These are phyloP conservation scores for Nineta flava DNA, from an alignment of 2,888 invertebrate species.

Conservation along the genomic window DNA sequence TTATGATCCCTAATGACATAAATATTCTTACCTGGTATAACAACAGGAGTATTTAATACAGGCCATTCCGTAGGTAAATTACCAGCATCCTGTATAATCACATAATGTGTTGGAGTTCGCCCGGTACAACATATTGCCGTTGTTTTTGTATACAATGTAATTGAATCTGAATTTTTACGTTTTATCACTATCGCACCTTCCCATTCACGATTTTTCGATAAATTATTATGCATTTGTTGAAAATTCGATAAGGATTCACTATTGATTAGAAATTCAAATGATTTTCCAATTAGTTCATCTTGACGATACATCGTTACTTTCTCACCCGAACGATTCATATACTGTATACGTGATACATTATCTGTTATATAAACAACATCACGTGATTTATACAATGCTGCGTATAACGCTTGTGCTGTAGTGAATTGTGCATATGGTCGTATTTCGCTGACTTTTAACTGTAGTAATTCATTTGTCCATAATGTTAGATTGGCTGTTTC, in stretches of 20 bases:
- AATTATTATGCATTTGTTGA: conserved; percentile 32
- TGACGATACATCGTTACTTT: conserved; percentile 58
- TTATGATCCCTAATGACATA: too few relatives aligned
- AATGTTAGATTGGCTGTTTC: conserved; percentile 45
- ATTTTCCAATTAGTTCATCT: conserved; percentile 44
- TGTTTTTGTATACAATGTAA: conserved; percentile 39
- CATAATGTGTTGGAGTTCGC: conserved; percentile 39
- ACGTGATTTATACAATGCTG: conserved; percentile 71
- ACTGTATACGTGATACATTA: conserved; percentile 70
- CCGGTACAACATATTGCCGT: conserved; percentile 55
- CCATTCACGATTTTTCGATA: conserved; percentile 54
- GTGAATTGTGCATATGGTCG: conserved; percentile 60
- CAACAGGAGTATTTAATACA: neutral
- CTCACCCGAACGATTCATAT: conserved; percentile 76
- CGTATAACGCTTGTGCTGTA: conserved; percentile 64
- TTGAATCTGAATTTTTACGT: conserved; percentile 61
- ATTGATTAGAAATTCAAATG: conserved; percentile 31
- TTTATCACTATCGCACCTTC: conserved; percentile 57
- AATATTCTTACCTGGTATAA: neutral
- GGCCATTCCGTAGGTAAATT: neutral
- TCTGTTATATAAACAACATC: conserved; percentile 82
- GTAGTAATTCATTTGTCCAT: conserved; percentile 55
- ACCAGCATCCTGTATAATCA: conserved; percentile 50
- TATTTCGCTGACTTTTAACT: conserved; percentile 64
- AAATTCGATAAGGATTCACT: conserved; percentile 10